These are phyloP conservation scores for Hemibagrus wyckioides DNA, from an alignment of 2,113 vertebrate species.

Conservation along the genomic window DNA sequence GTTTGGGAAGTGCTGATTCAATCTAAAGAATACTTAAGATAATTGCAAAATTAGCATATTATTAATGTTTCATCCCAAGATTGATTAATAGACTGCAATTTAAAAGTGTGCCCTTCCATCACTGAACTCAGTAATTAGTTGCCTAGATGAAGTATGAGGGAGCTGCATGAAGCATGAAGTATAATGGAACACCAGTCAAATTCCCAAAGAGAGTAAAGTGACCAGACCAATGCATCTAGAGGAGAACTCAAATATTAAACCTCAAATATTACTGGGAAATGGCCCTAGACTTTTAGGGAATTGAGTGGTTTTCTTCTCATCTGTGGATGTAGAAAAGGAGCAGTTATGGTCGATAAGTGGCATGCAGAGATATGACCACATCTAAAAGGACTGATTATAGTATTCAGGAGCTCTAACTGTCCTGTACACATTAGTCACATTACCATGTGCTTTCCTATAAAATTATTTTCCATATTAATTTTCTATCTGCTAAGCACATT, in stretches of 20 bases:
- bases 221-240: conserved; percentile 34
- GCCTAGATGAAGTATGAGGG: conserved; percentile 64
- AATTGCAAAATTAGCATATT: conserved; percentile 66
- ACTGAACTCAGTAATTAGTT: conserved; percentile 68
- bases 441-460: neutral
- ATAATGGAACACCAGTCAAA: conserved; percentile 52
- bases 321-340: conserved; percentile 34
- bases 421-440: neutral
- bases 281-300: conserved; percentile 33
- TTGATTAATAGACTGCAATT: conserved; percentile 73
- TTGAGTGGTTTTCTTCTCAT: conserved; percentile 34
- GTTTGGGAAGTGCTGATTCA: neutral
- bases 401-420: conserved; percentile 4
- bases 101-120: conserved; percentile 62
- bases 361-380: conserved; percentile 6
- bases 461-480: neutral
- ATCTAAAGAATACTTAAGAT: conserved; percentile 3
- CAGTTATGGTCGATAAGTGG: neutral
- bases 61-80: conserved; percentile 63
- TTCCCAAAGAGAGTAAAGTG: conserved; percentile 39
- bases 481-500: neutral
- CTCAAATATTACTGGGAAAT: conserved; percentile 45
- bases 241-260: conserved; percentile 44
- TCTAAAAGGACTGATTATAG: conserved; percentile 23
- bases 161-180: conserved; percentile 58